Percentiles rank a stretch among this genome's conserved stretches.
Evolutionary conservation across 2,888 invertebrate species (phyloP).

Genomic region (Lydus trimaculatus): DNA sequence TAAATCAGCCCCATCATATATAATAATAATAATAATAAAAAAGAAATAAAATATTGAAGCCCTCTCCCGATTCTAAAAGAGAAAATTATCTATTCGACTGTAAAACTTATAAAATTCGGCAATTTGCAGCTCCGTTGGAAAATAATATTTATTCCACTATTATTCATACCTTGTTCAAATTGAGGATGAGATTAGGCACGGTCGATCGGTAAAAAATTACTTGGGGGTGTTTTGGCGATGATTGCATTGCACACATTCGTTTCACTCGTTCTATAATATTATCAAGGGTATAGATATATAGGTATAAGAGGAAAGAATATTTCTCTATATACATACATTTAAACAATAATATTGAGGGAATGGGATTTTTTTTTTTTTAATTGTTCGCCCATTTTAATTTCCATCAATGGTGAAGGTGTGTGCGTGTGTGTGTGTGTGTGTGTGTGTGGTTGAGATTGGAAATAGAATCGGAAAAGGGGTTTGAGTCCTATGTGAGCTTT

Average conservation of each 20-base stretch:
- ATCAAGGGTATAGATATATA: not conserved
- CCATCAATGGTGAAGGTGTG: not conserved
- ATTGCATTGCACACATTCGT: slow-evolving; percentile 22
- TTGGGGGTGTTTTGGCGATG: slow-evolving; percentile 43
- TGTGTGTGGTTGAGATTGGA: not conserved
- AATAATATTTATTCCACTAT: slow-evolving; percentile 49
- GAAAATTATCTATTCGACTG: slow-evolving; percentile 33
- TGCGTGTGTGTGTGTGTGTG: too few relatives aligned
- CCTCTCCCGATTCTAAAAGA: slow-evolving; percentile 17
- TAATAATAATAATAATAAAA: not conserved
- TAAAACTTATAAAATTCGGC: slow-evolving; percentile 33
- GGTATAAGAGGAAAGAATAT: not conserved
- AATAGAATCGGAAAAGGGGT: slow-evolving; percentile 42
- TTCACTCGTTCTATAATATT: not conserved
- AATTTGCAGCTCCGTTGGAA: slow-evolving; percentile 41
- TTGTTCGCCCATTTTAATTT: slow-evolving; percentile 14
- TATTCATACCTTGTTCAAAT: slow-evolving; percentile 49
- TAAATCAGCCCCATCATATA: slow-evolving; percentile 21
- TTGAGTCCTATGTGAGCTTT: slow-evolving; percentile 45
- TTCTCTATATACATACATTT: not conserved
- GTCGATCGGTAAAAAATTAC: slow-evolving; percentile 56
- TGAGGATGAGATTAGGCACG: slow-evolving; percentile 56
- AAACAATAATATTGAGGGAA: slow-evolving; percentile 1
- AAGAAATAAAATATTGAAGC: slow-evolving; percentile 20
- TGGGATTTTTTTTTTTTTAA: not conserved